Conservation (phyloP, 2,888 invertebrate genomes). For the Erebia aethiops region DNA sequence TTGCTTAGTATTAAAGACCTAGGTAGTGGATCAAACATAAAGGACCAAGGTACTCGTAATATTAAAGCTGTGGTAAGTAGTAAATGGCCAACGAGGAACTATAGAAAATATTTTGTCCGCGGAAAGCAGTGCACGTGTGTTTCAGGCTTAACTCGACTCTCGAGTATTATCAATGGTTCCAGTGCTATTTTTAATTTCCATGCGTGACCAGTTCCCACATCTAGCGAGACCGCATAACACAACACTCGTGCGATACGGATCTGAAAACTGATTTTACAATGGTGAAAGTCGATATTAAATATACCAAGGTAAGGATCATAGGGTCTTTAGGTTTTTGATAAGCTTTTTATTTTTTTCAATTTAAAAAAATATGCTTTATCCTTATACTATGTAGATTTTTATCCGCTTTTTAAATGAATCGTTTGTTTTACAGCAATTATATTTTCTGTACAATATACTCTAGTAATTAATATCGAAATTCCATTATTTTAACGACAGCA, state of each 20-base stretch:
- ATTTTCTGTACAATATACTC: no score
- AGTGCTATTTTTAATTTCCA: not conserved
- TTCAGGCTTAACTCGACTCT: not conserved
- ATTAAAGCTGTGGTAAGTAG: no score
- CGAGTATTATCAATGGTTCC: slow-evolving; percentile 25
- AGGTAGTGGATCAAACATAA: no score
- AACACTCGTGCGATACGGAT: slow-evolving; percentile 45
- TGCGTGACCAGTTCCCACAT: not conserved
- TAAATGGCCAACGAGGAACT: no score
- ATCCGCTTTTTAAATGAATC: no score
- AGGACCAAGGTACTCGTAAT: no score
- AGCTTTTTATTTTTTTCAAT: not conserved
- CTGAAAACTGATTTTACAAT: slow-evolving; percentile 52
- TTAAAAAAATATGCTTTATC: no score
- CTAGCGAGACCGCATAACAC: slow-evolving; percentile 41
- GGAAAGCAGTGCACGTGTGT: not conserved
- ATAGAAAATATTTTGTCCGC: no score
- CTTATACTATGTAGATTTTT: no score
- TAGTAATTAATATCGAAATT: no score
- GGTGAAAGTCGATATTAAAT: slow-evolving; percentile 71
- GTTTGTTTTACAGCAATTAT: not conserved
- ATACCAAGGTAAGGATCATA: slow-evolving; percentile 25
- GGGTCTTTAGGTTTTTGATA: not conserved
- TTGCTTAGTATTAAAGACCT: no score
- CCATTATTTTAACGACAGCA: no score